Conservation (phyloP, 2,113 vertebrate species). For the Corythornis cristatus region DNA sequence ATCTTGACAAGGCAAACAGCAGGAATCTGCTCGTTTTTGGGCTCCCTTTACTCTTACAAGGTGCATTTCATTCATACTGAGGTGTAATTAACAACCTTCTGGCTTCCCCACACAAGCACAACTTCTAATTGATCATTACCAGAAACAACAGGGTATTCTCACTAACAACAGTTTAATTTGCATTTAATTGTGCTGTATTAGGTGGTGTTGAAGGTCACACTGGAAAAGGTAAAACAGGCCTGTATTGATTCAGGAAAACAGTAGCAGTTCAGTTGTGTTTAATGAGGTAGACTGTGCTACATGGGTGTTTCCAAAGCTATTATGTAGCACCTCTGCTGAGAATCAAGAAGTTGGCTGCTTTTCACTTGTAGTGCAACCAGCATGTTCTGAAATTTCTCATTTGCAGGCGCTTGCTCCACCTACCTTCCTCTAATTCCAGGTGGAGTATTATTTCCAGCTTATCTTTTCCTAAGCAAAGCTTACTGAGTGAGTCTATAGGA, state of each 20-base stretch:
- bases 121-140: not conserved
- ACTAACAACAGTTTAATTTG: not conserved
- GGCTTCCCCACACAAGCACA: not conserved
- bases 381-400: not conserved
- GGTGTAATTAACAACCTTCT: not conserved
- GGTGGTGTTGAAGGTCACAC: not conserved
- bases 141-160: not conserved
- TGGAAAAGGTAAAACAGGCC: not conserved
- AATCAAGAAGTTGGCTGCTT: not conserved
- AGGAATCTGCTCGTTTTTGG: not conserved
- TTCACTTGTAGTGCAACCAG: not conserved
- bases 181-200: not conserved
- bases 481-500: not conserved
- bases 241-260: not conserved
- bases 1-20: slow-evolving; percentile 4
- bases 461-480: not conserved
- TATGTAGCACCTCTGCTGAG: not conserved
- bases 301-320: not conserved
- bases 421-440: not conserved
- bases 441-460: not conserved
- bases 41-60: not conserved
- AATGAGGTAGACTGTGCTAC: not conserved
- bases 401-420: not conserved
- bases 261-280: not conserved
- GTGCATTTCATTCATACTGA: not conserved